Evolutionary conservation across 1,140 invertebrate genomes (phyloP), one percentile per base, ranked within the genome.

Genomic region (Euglossa dilemma): DNA sequence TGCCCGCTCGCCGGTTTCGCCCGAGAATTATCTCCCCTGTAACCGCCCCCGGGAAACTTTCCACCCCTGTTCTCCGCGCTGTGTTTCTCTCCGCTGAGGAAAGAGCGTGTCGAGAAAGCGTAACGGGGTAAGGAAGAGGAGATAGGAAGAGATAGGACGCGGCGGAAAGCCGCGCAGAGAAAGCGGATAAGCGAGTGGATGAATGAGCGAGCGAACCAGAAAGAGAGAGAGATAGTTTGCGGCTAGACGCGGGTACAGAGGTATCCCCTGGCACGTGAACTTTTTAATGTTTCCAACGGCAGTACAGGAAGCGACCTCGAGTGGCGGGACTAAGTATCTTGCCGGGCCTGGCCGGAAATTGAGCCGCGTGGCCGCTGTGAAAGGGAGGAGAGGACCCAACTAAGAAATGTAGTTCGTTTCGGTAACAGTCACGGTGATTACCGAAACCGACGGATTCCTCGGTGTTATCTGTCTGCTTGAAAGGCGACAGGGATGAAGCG

Each of bases 11-110:
- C 18, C n/a, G 80, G 36, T 83, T 75, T 86, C 72, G 80, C 64
- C 54, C 64, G 50, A 75, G 81, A 87, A 87, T 87, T 87, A 87
- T 87, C 71, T 75, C 56, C 18, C 66, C 67, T 72, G 70, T 80
- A 73, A 73, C 54, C 72, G 43, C 54, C 63, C 14, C 18, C 52
- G 18, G 52, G 73, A 59, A 74, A 67, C 64, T 76, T 75, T 52
- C 71, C 28, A 59, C 45, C 25, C 18, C 25, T 36, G 36, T 36
- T 36, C 36, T 2, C 36, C 36, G 36, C 36, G 1, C 36, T 36
- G 67, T 14, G 45, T 50, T 23, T 73, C 25, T 25, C 57, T 20
- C 12, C 45, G 6, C 11, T 7, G 14, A 2, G 9, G 6, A 45
- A 45, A 11, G 2, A 28, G 20, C 16, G 23, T 23, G 7, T 14